Evolutionary conservation across 2,888 invertebrate genomes (phyloP), one percentile per base, ranked within the genome.

Genomic region (Lithophane leautieri): DNA sequence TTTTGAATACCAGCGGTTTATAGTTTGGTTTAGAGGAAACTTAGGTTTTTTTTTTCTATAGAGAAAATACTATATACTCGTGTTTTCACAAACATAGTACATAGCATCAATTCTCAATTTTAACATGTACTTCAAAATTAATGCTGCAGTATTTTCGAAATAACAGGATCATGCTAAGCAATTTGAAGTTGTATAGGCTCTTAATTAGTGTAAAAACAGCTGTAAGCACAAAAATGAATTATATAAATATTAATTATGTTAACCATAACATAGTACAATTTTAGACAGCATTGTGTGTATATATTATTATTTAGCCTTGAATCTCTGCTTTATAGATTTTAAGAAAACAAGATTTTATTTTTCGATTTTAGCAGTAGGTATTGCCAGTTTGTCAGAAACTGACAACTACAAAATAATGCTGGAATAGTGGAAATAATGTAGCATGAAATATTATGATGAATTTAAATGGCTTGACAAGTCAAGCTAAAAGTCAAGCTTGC

Each of bases 231-330:
- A 58, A 65, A 44, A 70, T 70, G 34, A 70, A 78, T 52, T 50
- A 42, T 68, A 63, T 44, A 61, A 25, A 42, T 44, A 44, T 44
- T 3, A 54, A 40, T n/a, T 40, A 65, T 52, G 25, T 63, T 62
- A 60, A 52, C 67, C 58, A 58, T 68, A 54, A 61, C 50, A 68
- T 70, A 76, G 83, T 83, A 79, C 73, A 83, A 71, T 73, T 70
- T 60, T 67, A 70, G 44, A 66, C 56, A 69, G 12, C 42, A 56
- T 19, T 65, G 14, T 28, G 25, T 58, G 16, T 75, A 34, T 58
- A 28, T 62, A 63, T 63, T 67, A 67, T 47, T 47, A 50, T 42
- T 70, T 25, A 62, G 61, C 52, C 54, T 14, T 75, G 83, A 82
- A 82, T 82, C 83, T 82, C 83, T 72, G 14, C 52, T 73, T 34